Evolutionary conservation across 2,113 vertebrate species (phyloP), one percentile per base, ranked within the genome.

Genomic region (Semicossyphus pulcher): DNA sequence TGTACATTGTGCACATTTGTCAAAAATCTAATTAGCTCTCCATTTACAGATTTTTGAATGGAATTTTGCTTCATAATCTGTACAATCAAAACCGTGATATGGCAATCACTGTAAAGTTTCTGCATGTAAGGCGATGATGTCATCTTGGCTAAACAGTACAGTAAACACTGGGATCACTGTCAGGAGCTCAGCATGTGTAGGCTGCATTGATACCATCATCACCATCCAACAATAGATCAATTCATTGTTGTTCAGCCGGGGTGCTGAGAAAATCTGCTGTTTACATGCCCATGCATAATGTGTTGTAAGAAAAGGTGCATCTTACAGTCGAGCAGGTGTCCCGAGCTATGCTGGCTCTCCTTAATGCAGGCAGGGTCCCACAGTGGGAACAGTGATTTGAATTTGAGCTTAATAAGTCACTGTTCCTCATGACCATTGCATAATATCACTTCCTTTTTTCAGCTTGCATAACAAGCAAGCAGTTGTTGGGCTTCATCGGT

Each of bases 131-230:
- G n/a, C 1, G 20, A 28, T 34, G 41, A 42, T 16, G 63, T 70
- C 65, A 34, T 42, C 10, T 10, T 15, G 7, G 45, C 34, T 41
- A 42, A 39, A 36, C 41, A 6, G 16, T 7, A 5, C 53, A 54
- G 25, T 12, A 29, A 51, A 56, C 7, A 41, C 10, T 8, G 18
- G 16, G 28, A 26, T 63, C 15, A 25, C 57, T 64, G 58, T 64
- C 59, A 75, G 76, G 63, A 48, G 48, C 42, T 44, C 60, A 18
- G 28, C 12, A 3, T 41, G 44, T 70, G 63, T 74, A 14, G 65
- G 64, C 54, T 62, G 60, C 42, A 56, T 32, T 49, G 66, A 53
- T 26, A 34, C 49, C 36, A 58, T 23, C 18, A 23, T 25, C 23
- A 10, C 11, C 21, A 10, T 53, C 7, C 18, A 60, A 82, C 82